Evolutionary conservation across 2,888 invertebrate genomes (phyloP).

Genomic region (Chloromyia formosa): DNA sequence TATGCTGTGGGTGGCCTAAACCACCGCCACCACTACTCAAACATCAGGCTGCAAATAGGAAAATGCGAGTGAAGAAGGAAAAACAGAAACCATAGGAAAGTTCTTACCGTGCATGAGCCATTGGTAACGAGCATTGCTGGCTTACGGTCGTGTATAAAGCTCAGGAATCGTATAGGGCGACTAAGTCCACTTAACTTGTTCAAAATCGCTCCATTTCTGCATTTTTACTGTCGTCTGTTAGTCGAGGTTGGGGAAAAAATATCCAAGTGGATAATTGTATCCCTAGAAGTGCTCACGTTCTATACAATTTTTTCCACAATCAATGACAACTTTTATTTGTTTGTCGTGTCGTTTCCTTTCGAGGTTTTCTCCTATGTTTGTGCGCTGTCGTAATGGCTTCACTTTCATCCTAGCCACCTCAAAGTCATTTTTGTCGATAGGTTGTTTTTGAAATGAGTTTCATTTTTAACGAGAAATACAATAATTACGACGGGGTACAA

Average conservation of each 20-base stretch:
- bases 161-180: background rate
- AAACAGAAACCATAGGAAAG: conserved; percentile 29
- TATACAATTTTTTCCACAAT: conserved; percentile 49
- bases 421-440: background rate
- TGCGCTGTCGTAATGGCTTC: conserved; percentile 1
- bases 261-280: conserved; percentile 52
- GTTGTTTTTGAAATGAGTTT: conserved; percentile 1
- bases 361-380: background rate
- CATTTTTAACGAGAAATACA: conserved; percentile 4
- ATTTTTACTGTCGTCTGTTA: background rate
- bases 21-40: background rate
- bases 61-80: conserved; percentile 21
- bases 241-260: conserved; percentile 41
- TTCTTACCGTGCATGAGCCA: conserved; percentile 44
- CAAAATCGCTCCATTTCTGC: background rate
- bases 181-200: background rate
- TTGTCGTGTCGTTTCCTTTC: conserved; percentile 51
- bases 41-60: conserved; percentile 10
- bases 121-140: conserved; percentile 44
- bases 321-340: conserved; percentile 50
- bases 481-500: background rate
- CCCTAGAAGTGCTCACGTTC: conserved; percentile 49
- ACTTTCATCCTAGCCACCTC: conserved; percentile 22
- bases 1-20: background rate
- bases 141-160: conserved; percentile 43